These are phyloP conservation scores for Bibio marci DNA, from an alignment of 2,888 invertebrate species.

Conservation along the genomic window DNA sequence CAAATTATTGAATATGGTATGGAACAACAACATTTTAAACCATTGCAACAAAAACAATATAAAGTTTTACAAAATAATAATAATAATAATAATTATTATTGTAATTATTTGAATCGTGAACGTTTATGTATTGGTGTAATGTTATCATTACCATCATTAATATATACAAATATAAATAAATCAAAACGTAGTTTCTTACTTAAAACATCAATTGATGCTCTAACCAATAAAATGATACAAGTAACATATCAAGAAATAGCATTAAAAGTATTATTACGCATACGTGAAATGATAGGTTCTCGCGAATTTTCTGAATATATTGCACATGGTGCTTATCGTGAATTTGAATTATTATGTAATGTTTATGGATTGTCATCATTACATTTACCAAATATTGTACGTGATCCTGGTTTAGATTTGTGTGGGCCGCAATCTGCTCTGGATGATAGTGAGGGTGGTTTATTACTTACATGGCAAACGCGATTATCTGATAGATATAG, in stretches of 20 bases:
- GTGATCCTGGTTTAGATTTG: no score
- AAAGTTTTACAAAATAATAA: no score
- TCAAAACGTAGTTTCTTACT: constrained; percentile 33
- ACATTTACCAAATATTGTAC: no score
- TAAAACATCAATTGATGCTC: constrained; percentile 34
- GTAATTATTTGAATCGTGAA: constrained; percentile 30
- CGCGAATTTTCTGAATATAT: constrained; percentile 43
- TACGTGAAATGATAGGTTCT: constrained; percentile 48
- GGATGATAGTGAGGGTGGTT: no score
- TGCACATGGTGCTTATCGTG: constrained; percentile 31
- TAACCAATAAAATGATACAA: constrained; percentile 39
- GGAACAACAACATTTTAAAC: constrained; percentile 22
- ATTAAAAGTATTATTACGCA: constrained; percentile 47
- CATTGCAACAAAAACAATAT: no score
- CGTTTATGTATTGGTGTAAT: constrained; percentile 45
- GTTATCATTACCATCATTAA: constrained; percentile 43
- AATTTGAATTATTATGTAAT: constrained; percentile 42
- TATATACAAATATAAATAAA: constrained; percentile 35
- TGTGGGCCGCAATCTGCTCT: no score
- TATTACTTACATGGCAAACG: no score
- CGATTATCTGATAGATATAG: no score
- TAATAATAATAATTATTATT: not conserved
- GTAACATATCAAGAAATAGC: constrained; percentile 47
- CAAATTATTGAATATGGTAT: constrained; percentile 48
- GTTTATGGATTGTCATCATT: constrained; percentile 31